phyloP scores from a whole-genome alignment of 2,113 vertebrate genomes.

The Emydocephalus ijimae region DNA sequence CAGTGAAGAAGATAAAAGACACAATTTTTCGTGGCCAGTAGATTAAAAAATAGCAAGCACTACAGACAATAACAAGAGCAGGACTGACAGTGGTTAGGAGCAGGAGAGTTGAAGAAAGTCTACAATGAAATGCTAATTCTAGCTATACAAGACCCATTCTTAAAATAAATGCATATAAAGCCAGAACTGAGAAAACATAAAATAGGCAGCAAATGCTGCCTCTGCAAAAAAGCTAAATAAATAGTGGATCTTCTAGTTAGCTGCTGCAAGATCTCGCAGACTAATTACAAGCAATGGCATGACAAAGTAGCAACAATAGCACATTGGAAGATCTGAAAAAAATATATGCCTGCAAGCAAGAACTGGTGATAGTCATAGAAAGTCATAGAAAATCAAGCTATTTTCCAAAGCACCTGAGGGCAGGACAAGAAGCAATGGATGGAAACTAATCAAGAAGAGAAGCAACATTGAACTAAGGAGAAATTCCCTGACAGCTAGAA shows the following conservation, averaged over 20 bases:
- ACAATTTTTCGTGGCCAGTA: background rate
- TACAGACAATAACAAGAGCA: background rate
- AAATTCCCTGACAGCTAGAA: no score
- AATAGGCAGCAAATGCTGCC: background rate
- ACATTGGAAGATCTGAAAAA: background rate
- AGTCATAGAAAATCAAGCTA: background rate
- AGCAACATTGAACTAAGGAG: no score
- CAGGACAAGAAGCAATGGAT: no score
- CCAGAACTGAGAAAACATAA: background rate
- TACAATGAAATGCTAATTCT: background rate
- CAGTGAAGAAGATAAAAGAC: background rate
- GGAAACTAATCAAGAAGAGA: no score
- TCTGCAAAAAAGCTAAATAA: background rate
- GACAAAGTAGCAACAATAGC: background rate
- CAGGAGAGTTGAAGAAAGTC: no score
- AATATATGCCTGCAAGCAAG: background rate
- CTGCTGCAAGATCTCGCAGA: background rate
- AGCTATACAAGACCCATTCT: background rate
- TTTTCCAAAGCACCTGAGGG: no score
- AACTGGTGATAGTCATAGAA: background rate
- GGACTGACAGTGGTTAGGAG: background rate
- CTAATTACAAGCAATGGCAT: background rate
- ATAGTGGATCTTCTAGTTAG: background rate
- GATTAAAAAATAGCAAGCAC: background rate
- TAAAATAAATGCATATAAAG: background rate